A percentile compares a stretch with the other conserved stretches of the same genome.
Conservation (phyloP, 1,140 invertebrate species). For the Sitophilus oryzae region DNA sequence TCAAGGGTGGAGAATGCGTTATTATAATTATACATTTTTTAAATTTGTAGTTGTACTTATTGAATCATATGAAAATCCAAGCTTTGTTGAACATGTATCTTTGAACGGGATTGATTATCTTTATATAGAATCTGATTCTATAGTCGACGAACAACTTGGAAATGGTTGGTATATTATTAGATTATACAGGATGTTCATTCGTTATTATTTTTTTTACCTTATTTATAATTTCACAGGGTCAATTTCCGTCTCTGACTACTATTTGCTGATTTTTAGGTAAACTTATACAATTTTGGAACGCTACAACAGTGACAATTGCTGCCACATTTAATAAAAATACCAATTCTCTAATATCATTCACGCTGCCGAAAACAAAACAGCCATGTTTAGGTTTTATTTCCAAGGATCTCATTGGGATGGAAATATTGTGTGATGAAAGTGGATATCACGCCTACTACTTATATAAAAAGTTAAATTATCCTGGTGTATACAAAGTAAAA, state of each 20-base stretch:
- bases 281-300: neutral
- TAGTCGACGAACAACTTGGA: neutral
- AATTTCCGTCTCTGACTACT: too few relatives aligned
- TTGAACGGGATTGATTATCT: slow-evolving; percentile 7
- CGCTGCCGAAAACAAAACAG: slow-evolving; percentile 3
- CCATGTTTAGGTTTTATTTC: slow-evolving; percentile 10
- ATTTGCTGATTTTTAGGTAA: slow-evolving; percentile 1
- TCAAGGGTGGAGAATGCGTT: too few relatives aligned
- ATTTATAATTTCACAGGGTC: neutral
- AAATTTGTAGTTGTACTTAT: slow-evolving; percentile 4
- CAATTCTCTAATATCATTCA: slow-evolving; percentile 5
- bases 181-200: too few relatives aligned
- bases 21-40: too few relatives aligned
- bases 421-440: slow-evolving; percentile 9
- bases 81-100: slow-evolving; percentile 7
- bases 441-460: neutral
- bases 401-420: neutral
- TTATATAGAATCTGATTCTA: slow-evolving; percentile 3
- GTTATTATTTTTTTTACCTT: too few relatives aligned
- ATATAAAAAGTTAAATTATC: neutral
- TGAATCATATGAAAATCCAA: slow-evolving; percentile 3
- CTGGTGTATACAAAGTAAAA: slow-evolving; percentile 8
- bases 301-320: neutral
- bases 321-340: slow-evolving; percentile 1
- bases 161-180: neutral